These are phyloP conservation scores for Sebastes diaconus DNA, from an alignment of 2,797 vertebrate species.

Conservation along the genomic window DNA sequence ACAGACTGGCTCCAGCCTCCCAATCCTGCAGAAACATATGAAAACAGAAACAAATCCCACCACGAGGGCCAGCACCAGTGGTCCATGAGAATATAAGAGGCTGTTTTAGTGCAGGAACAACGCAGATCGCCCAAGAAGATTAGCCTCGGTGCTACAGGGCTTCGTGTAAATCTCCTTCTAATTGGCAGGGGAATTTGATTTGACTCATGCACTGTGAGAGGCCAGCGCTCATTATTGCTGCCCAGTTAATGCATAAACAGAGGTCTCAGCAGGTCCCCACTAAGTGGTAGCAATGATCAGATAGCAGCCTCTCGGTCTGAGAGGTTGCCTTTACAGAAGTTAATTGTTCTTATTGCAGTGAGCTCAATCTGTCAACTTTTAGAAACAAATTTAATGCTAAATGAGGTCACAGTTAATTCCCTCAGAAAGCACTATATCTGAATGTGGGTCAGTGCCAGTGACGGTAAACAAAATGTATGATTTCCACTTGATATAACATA, in stretches of 20 bases:
- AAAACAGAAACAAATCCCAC: constrained; percentile 82
- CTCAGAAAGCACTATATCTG: neutral
- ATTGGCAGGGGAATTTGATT: constrained; percentile 82
- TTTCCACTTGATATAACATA: neutral
- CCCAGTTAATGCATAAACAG: constrained; percentile 78
- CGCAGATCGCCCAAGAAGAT: constrained; percentile 78
- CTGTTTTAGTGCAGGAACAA: constrained; percentile 73
- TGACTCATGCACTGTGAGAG: constrained; percentile 76
- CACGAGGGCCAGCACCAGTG: constrained; percentile 66
- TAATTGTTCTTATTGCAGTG: constrained; percentile 57
- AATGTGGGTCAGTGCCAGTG: neutral
- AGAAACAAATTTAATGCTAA: constrained; percentile 15
- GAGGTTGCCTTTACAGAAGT: constrained; percentile 48
- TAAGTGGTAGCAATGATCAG: constrained; percentile 76
- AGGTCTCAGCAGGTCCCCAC: constrained; percentile 70
- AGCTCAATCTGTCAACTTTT: constrained; percentile 11
- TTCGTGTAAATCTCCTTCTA: constrained; percentile 80
- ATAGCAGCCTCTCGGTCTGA: constrained; percentile 58
- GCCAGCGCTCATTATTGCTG: constrained; percentile 74
- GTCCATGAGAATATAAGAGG: constrained; percentile 76
- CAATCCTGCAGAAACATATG: constrained; percentile 72
- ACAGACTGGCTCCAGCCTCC: constrained; percentile 70
- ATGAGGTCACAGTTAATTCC: neutral
- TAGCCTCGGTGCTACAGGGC: constrained; percentile 65
- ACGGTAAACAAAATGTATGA: neutral